Evolutionary conservation across 2,113 vertebrate genomes (phyloP).

Genomic region (Odontophorus gujanensis): DNA sequence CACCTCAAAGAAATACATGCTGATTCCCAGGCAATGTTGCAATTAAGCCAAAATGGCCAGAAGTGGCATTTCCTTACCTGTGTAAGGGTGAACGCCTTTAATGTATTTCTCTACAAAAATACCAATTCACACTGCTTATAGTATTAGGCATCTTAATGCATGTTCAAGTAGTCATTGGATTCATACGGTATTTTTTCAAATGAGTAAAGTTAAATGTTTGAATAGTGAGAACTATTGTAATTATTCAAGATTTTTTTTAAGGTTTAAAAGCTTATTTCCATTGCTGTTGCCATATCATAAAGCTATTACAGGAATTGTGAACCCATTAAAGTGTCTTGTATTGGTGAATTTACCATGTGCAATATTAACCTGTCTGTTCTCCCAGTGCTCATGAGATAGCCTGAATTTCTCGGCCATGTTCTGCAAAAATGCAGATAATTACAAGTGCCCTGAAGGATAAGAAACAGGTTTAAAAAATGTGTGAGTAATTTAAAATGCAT

Average conservation of each 20-base stretch:
- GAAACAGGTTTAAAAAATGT: background rate
- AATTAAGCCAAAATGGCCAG: conserved; percentile 59
- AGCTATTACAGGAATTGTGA: background rate
- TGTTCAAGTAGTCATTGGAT: background rate
- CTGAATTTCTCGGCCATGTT: background rate
- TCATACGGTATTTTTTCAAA: conserved; percentile 21
- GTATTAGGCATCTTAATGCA: conserved; percentile 13
- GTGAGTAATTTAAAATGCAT: background rate
- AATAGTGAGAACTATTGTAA: conserved; percentile 13
- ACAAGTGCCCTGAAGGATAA: background rate
- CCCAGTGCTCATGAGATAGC: background rate
- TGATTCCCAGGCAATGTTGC: background rate
- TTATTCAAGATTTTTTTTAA: background rate
- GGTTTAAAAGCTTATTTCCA: background rate
- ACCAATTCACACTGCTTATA: conserved; percentile 31
- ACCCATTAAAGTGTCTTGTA: background rate
- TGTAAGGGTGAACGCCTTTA: conserved; percentile 57
- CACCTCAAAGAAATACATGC: background rate
- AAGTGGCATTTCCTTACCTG: conserved; percentile 55
- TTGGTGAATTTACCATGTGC: background rate
- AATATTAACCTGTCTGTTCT: conserved; percentile 1
- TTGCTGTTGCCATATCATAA: background rate
- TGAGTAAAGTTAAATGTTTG: background rate
- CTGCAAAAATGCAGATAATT: background rate
- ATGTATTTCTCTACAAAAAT: conserved; percentile 37